Percentiles rank a stretch among this genome's conserved stretches.
Conservation (phyloP, 2,797 vertebrate genomes). For the Artibeus jamaicensis region DNA sequence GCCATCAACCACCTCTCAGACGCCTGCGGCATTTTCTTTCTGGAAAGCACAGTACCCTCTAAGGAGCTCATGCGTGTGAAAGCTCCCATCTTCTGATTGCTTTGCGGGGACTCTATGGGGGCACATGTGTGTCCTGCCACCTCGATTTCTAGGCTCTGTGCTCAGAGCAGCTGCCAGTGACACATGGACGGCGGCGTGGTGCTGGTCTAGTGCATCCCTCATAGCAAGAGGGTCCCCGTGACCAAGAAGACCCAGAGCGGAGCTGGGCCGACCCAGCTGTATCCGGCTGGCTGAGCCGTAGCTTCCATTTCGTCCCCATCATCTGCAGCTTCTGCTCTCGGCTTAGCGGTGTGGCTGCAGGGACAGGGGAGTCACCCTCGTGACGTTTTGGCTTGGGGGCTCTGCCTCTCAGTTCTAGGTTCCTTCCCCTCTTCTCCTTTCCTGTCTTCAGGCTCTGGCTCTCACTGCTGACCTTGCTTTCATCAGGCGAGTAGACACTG, state of each 20-base stretch:
- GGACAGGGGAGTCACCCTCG: not conserved
- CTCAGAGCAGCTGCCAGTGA: not conserved
- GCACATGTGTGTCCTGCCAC: not conserved
- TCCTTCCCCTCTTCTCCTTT: not conserved
- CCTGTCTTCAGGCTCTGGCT: conserved; percentile 59
- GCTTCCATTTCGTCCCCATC: conserved; percentile 32
- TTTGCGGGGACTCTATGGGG: not conserved
- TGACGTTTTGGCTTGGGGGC: not conserved
- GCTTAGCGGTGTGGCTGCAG: not conserved
- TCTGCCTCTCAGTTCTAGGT: not conserved
- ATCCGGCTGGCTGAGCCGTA: conserved; percentile 30
- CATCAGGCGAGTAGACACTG: conserved; percentile 59
- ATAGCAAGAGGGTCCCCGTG: not conserved
- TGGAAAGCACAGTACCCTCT: not conserved
- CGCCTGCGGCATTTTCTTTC: not conserved
- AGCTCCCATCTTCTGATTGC: not conserved
- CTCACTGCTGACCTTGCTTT: conserved; percentile 77
- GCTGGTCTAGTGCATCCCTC: not conserved
- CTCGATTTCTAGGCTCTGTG: not conserved
- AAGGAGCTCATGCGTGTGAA: not conserved
- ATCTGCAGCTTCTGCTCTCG: conserved; percentile 49
- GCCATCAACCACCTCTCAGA: not conserved
- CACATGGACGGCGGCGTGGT: not conserved
- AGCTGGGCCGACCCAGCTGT: conserved; percentile 5
- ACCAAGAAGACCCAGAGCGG: not conserved